Evolutionary conservation across 2,888 invertebrate species (phyloP).

Genomic region (Xestia rhomboidea): DNA sequence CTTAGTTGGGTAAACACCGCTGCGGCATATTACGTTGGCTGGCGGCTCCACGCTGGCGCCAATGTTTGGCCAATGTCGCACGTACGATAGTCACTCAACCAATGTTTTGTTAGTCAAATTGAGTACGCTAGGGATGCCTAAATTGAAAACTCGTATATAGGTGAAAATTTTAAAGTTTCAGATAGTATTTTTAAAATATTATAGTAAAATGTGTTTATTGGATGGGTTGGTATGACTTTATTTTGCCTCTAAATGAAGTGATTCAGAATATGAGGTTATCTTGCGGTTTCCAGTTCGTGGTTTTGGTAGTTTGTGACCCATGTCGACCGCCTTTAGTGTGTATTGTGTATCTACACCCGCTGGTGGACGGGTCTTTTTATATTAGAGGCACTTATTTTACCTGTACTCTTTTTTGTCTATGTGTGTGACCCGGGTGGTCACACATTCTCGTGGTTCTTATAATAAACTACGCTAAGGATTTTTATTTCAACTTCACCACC

Average conservation of each 20-base stretch:
- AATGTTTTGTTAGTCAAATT: slow-evolving; percentile 63
- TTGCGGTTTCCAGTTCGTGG: neutral
- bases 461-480: neutral
- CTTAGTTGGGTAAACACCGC: slow-evolving; percentile 62
- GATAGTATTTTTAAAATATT: slow-evolving; percentile 8
- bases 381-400: neutral
- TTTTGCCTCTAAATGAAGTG: neutral
- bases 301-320: neutral
- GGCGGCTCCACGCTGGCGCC: slow-evolving; percentile 40
- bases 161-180: slow-evolving; percentile 21
- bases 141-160: slow-evolving; percentile 18
- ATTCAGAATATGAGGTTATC: neutral
- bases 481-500: neutral
- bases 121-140: slow-evolving; percentile 46
- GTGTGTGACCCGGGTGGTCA: neutral
- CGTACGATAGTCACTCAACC: slow-evolving; percentile 31
- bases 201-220: neutral
- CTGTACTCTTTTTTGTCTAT: neutral
- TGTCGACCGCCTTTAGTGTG: too few relatives aligned
- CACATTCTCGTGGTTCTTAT: neutral
- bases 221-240: neutral
- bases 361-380: neutral
- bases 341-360: neutral
- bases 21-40: slow-evolving; percentile 59
- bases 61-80: slow-evolving; percentile 54